phyloP scores from a whole-genome alignment of 2,113 vertebrate genomes.

The Leptocoma aspasia region DNA sequence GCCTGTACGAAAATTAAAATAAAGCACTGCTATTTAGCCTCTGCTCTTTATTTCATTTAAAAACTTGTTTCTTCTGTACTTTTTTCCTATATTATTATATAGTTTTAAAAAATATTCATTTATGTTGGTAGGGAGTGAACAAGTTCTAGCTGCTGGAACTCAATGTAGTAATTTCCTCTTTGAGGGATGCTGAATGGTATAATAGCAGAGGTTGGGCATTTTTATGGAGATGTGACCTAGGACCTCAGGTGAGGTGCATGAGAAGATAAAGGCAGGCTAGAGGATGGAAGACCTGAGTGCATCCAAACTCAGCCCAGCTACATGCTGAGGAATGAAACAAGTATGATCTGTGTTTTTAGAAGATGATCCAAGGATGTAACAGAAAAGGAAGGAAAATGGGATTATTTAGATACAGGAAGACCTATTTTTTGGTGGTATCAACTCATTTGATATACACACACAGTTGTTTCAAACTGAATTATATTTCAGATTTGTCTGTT shows the following conservation, averaged over 20 bases:
- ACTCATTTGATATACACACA: slow-evolving; percentile 24
- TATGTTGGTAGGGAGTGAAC: neutral
- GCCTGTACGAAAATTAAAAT: neutral
- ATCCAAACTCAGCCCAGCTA: neutral
- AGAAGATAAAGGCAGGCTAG: neutral
- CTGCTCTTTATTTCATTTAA: neutral
- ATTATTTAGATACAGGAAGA: slow-evolving; percentile 16
- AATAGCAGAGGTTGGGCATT: neutral
- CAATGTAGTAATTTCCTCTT: neutral
- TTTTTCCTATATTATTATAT: neutral
- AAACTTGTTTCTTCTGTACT: neutral
- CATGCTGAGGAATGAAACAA: neutral
- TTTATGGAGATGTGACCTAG: neutral
- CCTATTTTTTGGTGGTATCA: slow-evolving; percentile 45
- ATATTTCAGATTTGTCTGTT: slow-evolving; percentile 61
- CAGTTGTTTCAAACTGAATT: slow-evolving; percentile 50
- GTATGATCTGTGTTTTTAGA: neutral
- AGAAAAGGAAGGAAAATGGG: slow-evolving; percentile 11
- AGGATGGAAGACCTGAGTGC: neutral
- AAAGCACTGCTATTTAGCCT: neutral
- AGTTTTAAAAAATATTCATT: neutral
- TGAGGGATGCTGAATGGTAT: neutral
- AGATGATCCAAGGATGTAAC: neutral
- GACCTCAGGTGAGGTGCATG: neutral
- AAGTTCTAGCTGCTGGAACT: neutral